Base-by-base conservation (phyloP, 2,797 vertebrate genomes). In the Denticeps clupeoides region DNA sequence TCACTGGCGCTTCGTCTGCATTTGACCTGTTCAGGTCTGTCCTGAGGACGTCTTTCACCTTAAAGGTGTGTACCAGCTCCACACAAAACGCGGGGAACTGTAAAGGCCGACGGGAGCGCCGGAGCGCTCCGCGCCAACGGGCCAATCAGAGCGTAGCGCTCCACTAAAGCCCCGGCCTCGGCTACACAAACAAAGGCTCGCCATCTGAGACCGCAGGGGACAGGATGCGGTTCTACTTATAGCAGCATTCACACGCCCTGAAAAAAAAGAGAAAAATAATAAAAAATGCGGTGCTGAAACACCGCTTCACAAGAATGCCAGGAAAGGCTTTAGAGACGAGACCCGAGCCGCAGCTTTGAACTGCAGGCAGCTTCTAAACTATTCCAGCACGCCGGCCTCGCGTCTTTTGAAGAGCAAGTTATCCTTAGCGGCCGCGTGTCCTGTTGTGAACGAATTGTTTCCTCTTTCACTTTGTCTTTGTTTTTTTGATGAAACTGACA, bases 181-280 rank as follows among this genome's bases (percentile, higher is more conserved):
- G 85, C 80, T 86, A 84, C 79, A 78, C 73, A 87, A 93, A 94
- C 88, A 95, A 93, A 90, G 84, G 77, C 46, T 10, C 79, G 84
- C 88, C 90, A 91, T 88, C 90, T 90, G 87, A 97, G 89, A 89
- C 87, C 80, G 86, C 85, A 86, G 84, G 85, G 75, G 78, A 88
- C 93, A 95, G 93, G 95, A 97, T 90, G 87, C 82, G 79, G n/a
- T 23, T 89, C 91, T 93, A 92, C 93, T 95, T 93, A 90, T 93
- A 97, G 93, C 82, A 86, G 78, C n/a, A n/a, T n/a, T n/a, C n/a
- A n/a, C n/a, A n/a, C n/a, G 18, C 64, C 64, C 75, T 78, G 73
- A 80, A 85, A 85, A 81, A n/a, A n/a, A n/a, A n/a, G n/a, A n/a
- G n/a, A n/a, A n/a, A n/a, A n/a, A n/a, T n/a, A n/a, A n/a, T n/a